phyloP scores from a whole-genome alignment of 92 coral and sea anemone species.

The Zoanthus sociatus region DNA sequence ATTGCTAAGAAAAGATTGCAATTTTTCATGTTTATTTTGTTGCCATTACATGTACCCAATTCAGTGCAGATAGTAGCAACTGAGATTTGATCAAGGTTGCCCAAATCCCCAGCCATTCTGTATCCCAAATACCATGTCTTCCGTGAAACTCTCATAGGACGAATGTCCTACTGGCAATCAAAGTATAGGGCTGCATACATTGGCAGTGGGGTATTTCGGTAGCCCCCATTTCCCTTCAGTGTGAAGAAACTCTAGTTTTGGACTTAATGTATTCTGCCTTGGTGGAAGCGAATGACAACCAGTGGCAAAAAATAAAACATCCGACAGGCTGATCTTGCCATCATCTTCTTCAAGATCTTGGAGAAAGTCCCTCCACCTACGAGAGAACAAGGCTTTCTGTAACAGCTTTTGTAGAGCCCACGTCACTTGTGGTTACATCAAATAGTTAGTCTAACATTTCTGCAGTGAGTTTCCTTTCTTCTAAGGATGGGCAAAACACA shows the following conservation, averaged over 20 bases:
- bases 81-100: too few relatives aligned
- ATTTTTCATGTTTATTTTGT: not conserved
- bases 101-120: too few relatives aligned
- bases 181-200: too few relatives aligned
- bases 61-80: too few relatives aligned
- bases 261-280: too few relatives aligned
- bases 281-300: constrained; percentile 32
- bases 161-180: too few relatives aligned
- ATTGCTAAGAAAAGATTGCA: too few relatives aligned
- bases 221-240: too few relatives aligned
- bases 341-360: constrained; percentile 80
- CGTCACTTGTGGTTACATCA: constrained; percentile 55
- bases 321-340: constrained; percentile 21
- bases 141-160: too few relatives aligned
- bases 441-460: constrained; percentile 65
- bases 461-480: constrained; percentile 46
- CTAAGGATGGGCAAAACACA: constrained; percentile 21
- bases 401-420: constrained; percentile 64
- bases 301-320: constrained; percentile 42
- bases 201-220: too few relatives aligned
- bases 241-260: too few relatives aligned
- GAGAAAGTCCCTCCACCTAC: constrained; percentile 75
- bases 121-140: too few relatives aligned
- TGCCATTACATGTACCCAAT: not conserved
- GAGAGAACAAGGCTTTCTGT: constrained; percentile 78